Evolutionary conservation across 2,113 vertebrate genomes (phyloP).

Genomic region (Syrmaticus mikado): DNA sequence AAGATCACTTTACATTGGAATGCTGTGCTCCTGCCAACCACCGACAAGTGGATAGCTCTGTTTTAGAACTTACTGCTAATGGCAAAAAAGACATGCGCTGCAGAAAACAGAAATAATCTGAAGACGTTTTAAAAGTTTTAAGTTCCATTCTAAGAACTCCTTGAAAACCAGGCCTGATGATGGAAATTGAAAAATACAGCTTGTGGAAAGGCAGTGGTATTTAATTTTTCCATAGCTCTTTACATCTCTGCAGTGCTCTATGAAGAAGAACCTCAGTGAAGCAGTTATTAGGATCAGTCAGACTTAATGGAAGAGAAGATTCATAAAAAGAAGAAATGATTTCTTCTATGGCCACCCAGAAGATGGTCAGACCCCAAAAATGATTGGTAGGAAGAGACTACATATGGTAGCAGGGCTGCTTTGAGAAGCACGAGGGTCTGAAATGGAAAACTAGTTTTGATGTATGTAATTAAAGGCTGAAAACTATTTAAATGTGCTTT

Average conservation of each 20-base stretch:
- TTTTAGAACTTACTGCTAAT: conserved; percentile 28
- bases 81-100: background rate
- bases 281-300: background rate
- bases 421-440: background rate
- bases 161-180: background rate
- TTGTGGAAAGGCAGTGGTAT: background rate
- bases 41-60: conserved; percentile 33
- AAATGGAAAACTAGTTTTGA: background rate
- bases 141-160: background rate
- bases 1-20: conserved; percentile 60
- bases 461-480: background rate
- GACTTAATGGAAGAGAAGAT: background rate
- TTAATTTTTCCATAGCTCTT: background rate
- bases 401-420: background rate
- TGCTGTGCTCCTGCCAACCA: background rate
- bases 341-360: background rate
- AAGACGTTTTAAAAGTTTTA: background rate
- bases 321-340: background rate
- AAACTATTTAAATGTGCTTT: background rate
- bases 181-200: background rate
- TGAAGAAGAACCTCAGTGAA: background rate
- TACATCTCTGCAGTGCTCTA: background rate
- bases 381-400: background rate
- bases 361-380: background rate
- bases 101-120: background rate